A percentile compares a stretch with the other conserved stretches of the same genome.
phyloP scores from a whole-genome alignment of 2,888 invertebrate genomes.

The Hypena proboscidalis region DNA sequence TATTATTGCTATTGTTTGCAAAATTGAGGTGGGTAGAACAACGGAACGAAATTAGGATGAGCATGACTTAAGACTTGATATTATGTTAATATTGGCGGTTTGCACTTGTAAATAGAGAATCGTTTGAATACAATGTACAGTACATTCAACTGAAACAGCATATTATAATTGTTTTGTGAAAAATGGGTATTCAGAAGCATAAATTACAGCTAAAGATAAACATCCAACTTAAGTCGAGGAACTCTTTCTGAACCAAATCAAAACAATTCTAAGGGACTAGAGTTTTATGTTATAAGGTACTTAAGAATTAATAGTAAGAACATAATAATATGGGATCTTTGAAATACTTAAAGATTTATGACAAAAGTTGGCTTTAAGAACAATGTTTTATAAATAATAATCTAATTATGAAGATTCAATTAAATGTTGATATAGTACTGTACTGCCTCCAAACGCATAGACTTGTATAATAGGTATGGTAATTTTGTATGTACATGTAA shows the following conservation, averaged over 20 bases:
- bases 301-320: slow-evolving; percentile 11
- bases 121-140: slow-evolving; percentile 64
- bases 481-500: slow-evolving; percentile 82
- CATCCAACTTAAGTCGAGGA: slow-evolving; percentile 31
- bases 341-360: background rate
- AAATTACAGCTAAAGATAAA: slow-evolving; percentile 2
- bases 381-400: background rate
- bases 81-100: slow-evolving; percentile 52
- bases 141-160: slow-evolving; percentile 27
- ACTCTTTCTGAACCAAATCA: slow-evolving; percentile 26
- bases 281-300: slow-evolving; percentile 25
- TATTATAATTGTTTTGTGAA: background rate
- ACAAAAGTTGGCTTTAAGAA: slow-evolving; percentile 5
- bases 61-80: slow-evolving; percentile 62
- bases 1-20: slow-evolving; percentile 48
- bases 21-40: slow-evolving; percentile 39
- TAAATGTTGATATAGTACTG: slow-evolving; percentile 39
- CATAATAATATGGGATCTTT: slow-evolving; percentile 9
- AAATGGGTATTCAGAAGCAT: background rate
- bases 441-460: slow-evolving; percentile 63
- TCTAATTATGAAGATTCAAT: slow-evolving; percentile 17
- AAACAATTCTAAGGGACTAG: slow-evolving; percentile 30
- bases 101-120: slow-evolving; percentile 55
- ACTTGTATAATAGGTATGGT: slow-evolving; percentile 59
- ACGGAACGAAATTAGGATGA: slow-evolving; percentile 69